These are phyloP conservation scores for Orycteropus afer DNA, from an alignment of 2,113 vertebrate species.

Conservation along the genomic window DNA sequence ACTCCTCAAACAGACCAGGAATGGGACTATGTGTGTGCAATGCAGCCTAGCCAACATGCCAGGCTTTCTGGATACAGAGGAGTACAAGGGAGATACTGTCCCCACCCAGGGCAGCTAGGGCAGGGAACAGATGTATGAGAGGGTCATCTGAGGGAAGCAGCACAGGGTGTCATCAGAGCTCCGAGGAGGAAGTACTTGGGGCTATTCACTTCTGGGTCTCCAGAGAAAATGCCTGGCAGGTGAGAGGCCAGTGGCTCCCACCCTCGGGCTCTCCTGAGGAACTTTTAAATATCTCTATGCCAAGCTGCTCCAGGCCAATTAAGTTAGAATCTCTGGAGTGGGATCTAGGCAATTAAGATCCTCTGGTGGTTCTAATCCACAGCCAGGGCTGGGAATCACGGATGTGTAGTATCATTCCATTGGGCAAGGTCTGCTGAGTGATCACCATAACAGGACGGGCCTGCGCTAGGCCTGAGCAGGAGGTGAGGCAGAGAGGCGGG, in stretches of 20 bases:
- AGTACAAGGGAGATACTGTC: not conserved
- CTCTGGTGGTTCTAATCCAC: not conserved
- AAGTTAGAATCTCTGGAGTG: not conserved
- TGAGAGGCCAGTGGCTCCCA: not conserved
- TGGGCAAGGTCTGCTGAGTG: not conserved
- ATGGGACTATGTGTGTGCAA: accelerated
- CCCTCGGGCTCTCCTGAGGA: not conserved
- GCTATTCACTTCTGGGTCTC: not conserved
- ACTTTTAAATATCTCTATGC: not conserved
- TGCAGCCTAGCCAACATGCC: not conserved
- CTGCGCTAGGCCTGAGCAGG: not conserved
- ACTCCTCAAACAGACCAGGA: not conserved
- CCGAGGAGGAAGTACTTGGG: not conserved
- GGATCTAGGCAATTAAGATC: not conserved
- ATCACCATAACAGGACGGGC: not conserved
- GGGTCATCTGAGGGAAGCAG: not conserved
- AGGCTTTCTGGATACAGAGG: not conserved
- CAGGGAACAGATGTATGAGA: not conserved
- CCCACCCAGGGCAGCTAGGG: not conserved
- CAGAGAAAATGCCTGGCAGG: not conserved
- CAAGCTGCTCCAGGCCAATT: not conserved
- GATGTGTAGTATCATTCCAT: not conserved
- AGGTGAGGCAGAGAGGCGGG: not conserved
- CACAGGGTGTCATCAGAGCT: accelerated
- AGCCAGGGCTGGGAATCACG: not conserved